A percentile compares a stretch with the other conserved stretches of the same genome.
These are phyloP conservation scores for Pogona vitticeps DNA, from an alignment of 2,113 vertebrate genomes.

Conservation along the genomic window DNA sequence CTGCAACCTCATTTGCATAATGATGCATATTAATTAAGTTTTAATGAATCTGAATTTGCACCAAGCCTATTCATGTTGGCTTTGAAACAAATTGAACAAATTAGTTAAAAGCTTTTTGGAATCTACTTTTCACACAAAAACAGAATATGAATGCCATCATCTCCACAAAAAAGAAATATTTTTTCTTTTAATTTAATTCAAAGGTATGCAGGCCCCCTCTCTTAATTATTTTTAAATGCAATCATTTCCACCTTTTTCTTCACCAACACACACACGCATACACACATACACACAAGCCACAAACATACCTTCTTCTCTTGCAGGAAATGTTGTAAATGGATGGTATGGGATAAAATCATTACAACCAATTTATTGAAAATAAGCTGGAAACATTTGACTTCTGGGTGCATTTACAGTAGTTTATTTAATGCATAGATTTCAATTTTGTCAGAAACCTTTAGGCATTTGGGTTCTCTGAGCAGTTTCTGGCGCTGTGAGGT, in stretches of 20 bases:
- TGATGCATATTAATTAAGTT: conserved; percentile 99
- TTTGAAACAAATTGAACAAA: conserved; percentile 99
- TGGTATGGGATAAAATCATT: conserved; percentile 75
- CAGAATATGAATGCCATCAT: conserved; percentile 96
- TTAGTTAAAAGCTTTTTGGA: conserved; percentile 99
- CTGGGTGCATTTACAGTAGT: conserved; percentile 77
- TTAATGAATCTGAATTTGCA: conserved; percentile 99
- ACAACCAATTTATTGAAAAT: conserved; percentile 74
- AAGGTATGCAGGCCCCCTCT: conserved; percentile 91
- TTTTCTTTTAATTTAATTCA: conserved; percentile 87
- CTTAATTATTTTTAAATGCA: conserved; percentile 98
- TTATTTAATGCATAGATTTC: conserved; percentile 76
- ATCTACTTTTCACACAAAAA: conserved; percentile 98
- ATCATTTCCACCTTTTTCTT: conserved; percentile 91
- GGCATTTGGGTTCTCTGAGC: conserved; percentile 54
- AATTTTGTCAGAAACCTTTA: conserved; percentile 71
- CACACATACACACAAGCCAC: conserved; percentile 65
- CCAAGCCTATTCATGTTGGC: conserved; percentile 99
- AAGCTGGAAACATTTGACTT: conserved; percentile 78
- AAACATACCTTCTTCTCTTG: conserved; percentile 65
- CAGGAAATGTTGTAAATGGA: conserved; percentile 70
- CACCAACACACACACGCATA: conserved; percentile 72
- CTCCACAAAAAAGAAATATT: conserved; percentile 90
- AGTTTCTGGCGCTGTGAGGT: conserved; percentile 52
- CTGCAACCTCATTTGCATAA: conserved; percentile 99